These are phyloP conservation scores for Neotoma lepida DNA, from an alignment of 2,113 vertebrate species.

Conservation along the genomic window DNA sequence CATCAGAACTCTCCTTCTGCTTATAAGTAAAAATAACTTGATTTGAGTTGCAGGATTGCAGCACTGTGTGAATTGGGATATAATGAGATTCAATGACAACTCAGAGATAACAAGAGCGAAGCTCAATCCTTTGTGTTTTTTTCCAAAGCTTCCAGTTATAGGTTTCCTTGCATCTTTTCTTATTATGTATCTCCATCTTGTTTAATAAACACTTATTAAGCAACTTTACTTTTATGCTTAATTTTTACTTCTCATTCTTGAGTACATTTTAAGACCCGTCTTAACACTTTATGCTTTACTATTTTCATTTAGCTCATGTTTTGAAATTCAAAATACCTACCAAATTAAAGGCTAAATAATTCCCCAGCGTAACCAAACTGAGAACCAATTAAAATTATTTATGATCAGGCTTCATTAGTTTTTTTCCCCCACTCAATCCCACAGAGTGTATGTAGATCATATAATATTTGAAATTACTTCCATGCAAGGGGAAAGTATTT, in stretches of 20 bases:
- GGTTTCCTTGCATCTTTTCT: constrained; percentile 21
- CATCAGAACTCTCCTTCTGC: constrained; percentile 79
- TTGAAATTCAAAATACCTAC: constrained; percentile 49
- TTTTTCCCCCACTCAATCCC: neutral
- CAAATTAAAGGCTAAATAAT: constrained; percentile 47
- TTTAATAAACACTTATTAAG: constrained; percentile 52
- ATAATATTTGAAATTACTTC: constrained; percentile 66
- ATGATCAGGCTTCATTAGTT: neutral
- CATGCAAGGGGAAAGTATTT: constrained; percentile 36
- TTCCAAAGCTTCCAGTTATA: neutral
- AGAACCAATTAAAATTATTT: constrained; percentile 48
- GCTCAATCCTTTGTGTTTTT: neutral
- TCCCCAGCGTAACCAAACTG: neutral
- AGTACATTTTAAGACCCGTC: neutral
- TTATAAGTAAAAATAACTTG: constrained; percentile 80
- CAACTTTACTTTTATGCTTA: constrained; percentile 33
- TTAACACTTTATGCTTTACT: constrained; percentile 67
- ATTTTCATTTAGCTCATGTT: constrained; percentile 58
- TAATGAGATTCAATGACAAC: constrained; percentile 64
- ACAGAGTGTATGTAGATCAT: constrained; percentile 20
- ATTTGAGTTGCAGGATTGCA: constrained; percentile 68
- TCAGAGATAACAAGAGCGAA: constrained; percentile 43
- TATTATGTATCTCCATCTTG: constrained; percentile 22
- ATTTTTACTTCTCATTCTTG: constrained; percentile 42
- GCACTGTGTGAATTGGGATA: constrained; percentile 46